Evolutionary conservation across 1,140 invertebrate species (phyloP).

Genomic region (Drosophila athabasca): DNA sequence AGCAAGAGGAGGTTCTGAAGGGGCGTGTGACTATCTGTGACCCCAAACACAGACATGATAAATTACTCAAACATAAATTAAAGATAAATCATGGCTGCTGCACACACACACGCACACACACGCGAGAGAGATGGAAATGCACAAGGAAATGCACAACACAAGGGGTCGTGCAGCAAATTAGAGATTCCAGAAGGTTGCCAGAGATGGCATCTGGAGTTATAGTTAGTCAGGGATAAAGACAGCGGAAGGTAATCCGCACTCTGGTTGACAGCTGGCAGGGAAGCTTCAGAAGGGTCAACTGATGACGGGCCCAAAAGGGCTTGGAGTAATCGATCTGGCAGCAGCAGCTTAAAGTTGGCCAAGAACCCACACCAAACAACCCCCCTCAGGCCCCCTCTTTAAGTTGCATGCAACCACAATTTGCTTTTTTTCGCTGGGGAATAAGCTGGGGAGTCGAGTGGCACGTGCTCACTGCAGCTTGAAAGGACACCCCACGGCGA

Average conservation of each 20-base stretch:
- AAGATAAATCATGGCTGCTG: conserved; percentile 67
- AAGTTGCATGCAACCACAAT: no score
- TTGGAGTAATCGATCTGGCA: no score
- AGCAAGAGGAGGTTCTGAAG: not conserved
- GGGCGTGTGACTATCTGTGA: conserved; percentile 20
- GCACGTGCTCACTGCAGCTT: conserved; percentile 30
- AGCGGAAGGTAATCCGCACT: conserved; percentile 47
- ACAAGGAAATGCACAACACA: conserved; percentile 43
- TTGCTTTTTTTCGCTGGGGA: not conserved
- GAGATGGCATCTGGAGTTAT: not conserved
- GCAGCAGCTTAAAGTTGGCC: no score
- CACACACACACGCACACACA: not conserved
- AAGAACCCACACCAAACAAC: no score
- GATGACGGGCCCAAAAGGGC: no score
- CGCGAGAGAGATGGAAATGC: conserved; percentile 46
- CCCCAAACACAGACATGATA: conserved; percentile 63
- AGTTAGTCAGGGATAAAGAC: conserved; percentile 36
- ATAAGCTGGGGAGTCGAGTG: no score
- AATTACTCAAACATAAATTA: conserved; percentile 76
- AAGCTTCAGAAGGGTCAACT: no score
- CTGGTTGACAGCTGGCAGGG: not conserved
- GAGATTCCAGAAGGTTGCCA: conserved; percentile 3
- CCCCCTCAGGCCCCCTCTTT: no score
- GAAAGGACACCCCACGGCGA: conserved; percentile 15
- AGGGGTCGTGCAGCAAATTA: conserved; percentile 41